Percentiles rank a stretch among this genome's conserved stretches.
phyloP scores from a whole-genome alignment of 2,113 vertebrate species.

The Oncorhynchus tshawytscha region DNA sequence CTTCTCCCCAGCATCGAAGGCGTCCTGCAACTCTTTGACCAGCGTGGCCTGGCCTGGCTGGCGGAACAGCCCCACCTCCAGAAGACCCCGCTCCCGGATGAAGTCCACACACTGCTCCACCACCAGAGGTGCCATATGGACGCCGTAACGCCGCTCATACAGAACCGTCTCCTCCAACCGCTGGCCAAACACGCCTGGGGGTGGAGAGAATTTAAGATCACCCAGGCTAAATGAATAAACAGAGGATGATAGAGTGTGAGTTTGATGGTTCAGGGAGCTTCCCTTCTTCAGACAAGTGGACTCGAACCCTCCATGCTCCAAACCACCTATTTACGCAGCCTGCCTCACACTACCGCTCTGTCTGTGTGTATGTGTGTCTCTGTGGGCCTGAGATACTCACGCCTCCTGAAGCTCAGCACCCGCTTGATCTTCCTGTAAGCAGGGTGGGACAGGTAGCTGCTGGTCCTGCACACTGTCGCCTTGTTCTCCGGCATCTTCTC shows the following conservation, averaged over 20 bases:
- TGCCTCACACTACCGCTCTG: neutral
- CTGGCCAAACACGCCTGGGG: slow-evolving; percentile 75
- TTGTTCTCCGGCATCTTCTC: slow-evolving; percentile 51
- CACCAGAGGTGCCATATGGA: slow-evolving; percentile 72
- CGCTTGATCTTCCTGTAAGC: slow-evolving; percentile 63
- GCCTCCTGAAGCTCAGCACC: slow-evolving; percentile 55
- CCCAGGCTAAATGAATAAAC: neutral
- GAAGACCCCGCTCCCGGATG: slow-evolving; percentile 69
- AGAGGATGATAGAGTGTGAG: neutral
- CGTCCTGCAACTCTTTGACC: slow-evolving; percentile 76
- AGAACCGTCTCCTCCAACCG: slow-evolving; percentile 76
- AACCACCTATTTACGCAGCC: neutral
- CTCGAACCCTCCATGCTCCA: neutral
- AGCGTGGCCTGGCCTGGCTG: slow-evolving; percentile 73
- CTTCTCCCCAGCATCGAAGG: slow-evolving; percentile 76
- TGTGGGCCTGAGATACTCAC: slow-evolving; percentile 40
- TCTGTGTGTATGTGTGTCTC: neutral
- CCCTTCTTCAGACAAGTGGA: neutral
- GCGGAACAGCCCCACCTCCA: slow-evolving; percentile 77
- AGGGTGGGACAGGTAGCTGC: slow-evolving; percentile 53
- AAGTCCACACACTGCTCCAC: slow-evolving; percentile 78
- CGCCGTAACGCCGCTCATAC: slow-evolving; percentile 74
- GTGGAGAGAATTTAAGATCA: neutral
- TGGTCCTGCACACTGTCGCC: slow-evolving; percentile 35
- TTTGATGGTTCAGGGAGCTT: neutral